phyloP scores from a whole-genome alignment of 2,797 vertebrate genomes.

The Gymnoscopelus microlampas region DNA sequence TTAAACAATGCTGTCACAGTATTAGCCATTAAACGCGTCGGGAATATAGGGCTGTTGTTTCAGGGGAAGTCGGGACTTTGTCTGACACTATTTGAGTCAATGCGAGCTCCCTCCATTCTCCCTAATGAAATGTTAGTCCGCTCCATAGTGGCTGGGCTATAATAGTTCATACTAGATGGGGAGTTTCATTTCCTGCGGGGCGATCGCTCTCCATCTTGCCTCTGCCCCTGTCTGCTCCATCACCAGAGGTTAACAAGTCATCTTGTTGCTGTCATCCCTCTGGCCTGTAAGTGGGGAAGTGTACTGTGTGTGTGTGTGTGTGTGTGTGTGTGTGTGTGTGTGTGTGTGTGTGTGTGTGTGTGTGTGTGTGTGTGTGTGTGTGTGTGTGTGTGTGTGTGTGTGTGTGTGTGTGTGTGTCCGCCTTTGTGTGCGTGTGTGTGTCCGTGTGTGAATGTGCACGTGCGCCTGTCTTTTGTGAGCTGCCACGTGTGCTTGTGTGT shows the following conservation, averaged over 20 bases:
- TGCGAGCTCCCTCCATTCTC: constrained; percentile 11
- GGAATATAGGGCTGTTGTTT: constrained; percentile 4
- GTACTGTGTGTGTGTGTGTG: constrained; percentile 43
- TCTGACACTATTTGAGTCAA: constrained; percentile 12
- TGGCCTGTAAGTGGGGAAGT: constrained; percentile 57
- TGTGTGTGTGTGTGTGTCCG: too few species aligned
- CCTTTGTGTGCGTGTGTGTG: too few species aligned
- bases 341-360: constrained; percentile 33
- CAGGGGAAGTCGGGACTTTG: constrained; percentile 4
- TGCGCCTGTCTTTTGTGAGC: too few species aligned
- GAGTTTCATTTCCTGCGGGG: constrained; percentile 47
- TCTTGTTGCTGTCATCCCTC: constrained; percentile 80
- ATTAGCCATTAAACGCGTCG: background rate
- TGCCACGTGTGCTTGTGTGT: too few species aligned
- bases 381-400: constrained; percentile 60
- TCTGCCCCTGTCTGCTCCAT: constrained; percentile 55
- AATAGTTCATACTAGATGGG: constrained; percentile 32
- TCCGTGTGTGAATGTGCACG: too few species aligned
- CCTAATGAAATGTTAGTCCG: constrained; percentile 25
- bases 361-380: constrained; percentile 36
- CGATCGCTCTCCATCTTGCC: constrained; percentile 32
- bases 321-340: constrained; percentile 28
- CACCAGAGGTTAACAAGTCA: constrained; percentile 80
- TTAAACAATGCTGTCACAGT: background rate
- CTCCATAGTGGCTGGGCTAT: constrained; percentile 15